Percentiles rank a stretch among this genome's conserved stretches.
phyloP scores from a whole-genome alignment of 2,888 invertebrate species.

The Labia minor region DNA sequence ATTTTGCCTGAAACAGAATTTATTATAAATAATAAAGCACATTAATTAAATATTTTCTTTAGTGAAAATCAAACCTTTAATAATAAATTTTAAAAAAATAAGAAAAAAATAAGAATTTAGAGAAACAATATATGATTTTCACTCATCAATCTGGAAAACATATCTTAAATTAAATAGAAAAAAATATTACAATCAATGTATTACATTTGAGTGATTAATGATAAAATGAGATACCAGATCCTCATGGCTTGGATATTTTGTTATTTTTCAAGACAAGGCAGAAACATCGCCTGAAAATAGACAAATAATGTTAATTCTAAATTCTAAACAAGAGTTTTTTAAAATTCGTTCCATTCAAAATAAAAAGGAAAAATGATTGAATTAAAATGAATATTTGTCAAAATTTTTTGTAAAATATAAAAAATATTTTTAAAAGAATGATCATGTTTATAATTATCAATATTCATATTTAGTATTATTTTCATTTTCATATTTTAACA shows the following conservation, averaged over 20 bases:
- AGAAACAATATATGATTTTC: not conserved
- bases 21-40: not conserved
- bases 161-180: not conserved
- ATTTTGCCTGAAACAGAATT: not conserved
- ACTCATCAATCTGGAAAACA: slow-evolving; percentile 1
- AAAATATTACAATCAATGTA: not conserved
- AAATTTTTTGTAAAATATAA: no score
- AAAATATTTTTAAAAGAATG: no score
- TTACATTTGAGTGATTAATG: not conserved
- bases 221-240: slow-evolving; percentile 4
- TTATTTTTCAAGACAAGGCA: not conserved
- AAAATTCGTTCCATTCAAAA: not conserved
- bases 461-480: no score
- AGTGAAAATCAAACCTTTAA: not conserved
- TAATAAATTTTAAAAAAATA: not conserved
- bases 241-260: not conserved
- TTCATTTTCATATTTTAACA: no score
- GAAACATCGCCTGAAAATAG: slow-evolving; percentile 3
- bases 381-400: not conserved
- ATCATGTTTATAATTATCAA: no score
- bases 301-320: not conserved
- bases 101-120: not conserved
- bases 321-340: not conserved
- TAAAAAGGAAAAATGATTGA: not conserved
- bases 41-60: not conserved